phyloP scores from a whole-genome alignment of 2,888 invertebrate species.

The Euplagia quadripunctaria region DNA sequence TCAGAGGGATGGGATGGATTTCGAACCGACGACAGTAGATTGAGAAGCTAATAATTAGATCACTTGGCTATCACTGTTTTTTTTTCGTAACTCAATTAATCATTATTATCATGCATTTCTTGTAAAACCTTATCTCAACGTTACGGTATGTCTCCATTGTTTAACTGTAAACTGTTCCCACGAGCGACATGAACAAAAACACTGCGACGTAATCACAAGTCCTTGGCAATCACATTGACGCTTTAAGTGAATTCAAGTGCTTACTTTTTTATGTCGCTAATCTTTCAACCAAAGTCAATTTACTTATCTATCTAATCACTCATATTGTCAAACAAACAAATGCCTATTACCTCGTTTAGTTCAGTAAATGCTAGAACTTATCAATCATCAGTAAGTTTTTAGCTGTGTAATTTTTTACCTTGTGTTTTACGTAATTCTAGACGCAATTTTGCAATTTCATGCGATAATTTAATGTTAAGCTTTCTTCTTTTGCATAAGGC shows the following conservation, averaged over 20 bases:
- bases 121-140: constrained; percentile 33
- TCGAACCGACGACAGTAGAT: no score
- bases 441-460: background rate
- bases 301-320: constrained; percentile 43
- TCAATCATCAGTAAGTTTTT: background rate
- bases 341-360: constrained; percentile 2
- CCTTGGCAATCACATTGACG: constrained; percentile 64
- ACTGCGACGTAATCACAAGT: constrained; percentile 54
- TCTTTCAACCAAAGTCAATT: constrained; percentile 48
- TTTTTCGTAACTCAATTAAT: constrained; percentile 2
- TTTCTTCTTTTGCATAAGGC: no score
- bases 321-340: constrained; percentile 38
- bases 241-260: constrained; percentile 47
- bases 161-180: constrained; percentile 51
- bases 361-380: background rate
- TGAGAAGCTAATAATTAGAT: no score
- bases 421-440: background rate
- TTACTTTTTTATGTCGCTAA: constrained; percentile 44
- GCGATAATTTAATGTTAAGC: no score
- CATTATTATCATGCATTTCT: constrained; percentile 46
- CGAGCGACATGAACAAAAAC: constrained; percentile 59
- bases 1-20: no score
- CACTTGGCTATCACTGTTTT: no score
- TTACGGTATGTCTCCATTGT: constrained; percentile 54
- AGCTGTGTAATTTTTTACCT: background rate